Conservation (phyloP, 1,140 invertebrate species). For the Trachymyrmex septentrionalis region DNA sequence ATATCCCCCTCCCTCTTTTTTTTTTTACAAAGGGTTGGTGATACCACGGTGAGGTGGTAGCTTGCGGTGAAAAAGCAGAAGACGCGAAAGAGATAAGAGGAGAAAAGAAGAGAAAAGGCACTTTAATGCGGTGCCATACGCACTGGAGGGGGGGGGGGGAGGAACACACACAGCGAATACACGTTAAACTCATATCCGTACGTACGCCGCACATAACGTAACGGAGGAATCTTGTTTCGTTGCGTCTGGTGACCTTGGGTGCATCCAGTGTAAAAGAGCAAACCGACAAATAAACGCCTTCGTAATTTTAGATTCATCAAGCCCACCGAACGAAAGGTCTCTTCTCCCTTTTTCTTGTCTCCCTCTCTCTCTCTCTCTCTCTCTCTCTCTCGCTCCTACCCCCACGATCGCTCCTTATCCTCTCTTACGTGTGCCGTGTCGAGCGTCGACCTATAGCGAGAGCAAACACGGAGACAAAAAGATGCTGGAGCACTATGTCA, state of each 20-base stretch:
- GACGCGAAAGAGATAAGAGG: background rate
- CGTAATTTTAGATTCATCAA: slow-evolving; percentile 65
- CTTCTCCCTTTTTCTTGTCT: background rate
- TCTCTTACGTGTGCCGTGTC: background rate
- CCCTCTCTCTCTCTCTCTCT: too few species aligned
- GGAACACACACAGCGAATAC: background rate
- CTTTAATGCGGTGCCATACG: slow-evolving; percentile 16
- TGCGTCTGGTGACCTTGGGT: slow-evolving; percentile 57
- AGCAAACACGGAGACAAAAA: slow-evolving; percentile 5
- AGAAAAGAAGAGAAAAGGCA: background rate
- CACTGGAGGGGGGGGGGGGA: too few species aligned
- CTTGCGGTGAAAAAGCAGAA: slow-evolving; percentile 15
- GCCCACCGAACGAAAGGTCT: slow-evolving; percentile 24
- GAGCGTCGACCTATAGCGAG: slow-evolving; percentile 3
- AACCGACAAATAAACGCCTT: slow-evolving; percentile 63
- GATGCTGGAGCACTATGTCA: slow-evolving; percentile 45
- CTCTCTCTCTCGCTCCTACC: background rate
- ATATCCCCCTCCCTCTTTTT: too few species aligned
- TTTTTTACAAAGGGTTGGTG: background rate
- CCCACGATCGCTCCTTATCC: background rate
- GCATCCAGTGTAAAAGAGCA: slow-evolving; percentile 38
- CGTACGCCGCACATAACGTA: slow-evolving; percentile 61
- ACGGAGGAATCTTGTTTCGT: slow-evolving; percentile 67
- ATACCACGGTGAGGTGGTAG: background rate
- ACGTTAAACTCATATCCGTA: slow-evolving; percentile 22